Evolutionary conservation across 2,113 vertebrate genomes (phyloP).

Genomic region (Thalassarche chlororhynchos): DNA sequence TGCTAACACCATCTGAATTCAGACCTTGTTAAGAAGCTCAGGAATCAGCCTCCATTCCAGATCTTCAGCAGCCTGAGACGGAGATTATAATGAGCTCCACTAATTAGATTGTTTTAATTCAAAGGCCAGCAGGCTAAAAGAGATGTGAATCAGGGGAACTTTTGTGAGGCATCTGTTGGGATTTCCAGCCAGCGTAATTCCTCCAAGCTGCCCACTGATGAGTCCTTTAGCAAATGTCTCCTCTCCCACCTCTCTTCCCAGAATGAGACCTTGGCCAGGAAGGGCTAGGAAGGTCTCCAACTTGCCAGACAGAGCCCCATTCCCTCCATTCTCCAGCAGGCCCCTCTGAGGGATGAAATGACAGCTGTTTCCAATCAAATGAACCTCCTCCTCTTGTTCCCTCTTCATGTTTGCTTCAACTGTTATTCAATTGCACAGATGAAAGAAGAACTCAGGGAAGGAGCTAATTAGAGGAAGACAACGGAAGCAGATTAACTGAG

Average conservation of each 20-base stretch:
- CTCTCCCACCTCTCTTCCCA: not conserved
- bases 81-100: not conserved
- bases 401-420: not conserved
- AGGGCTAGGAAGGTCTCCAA: not conserved
- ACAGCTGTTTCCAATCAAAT: not conserved
- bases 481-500: not conserved
- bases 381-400: not conserved
- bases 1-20: not conserved
- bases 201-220: not conserved
- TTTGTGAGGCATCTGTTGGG: constrained; percentile 23
- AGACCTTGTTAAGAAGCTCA: not conserved
- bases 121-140: constrained; percentile 42
- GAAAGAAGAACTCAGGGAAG: not conserved
- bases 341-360: not conserved
- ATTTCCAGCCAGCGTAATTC: not conserved
- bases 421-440: not conserved
- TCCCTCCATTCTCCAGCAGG: not conserved
- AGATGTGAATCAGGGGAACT: constrained; percentile 20
- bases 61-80: constrained; percentile 1
- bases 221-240: not conserved
- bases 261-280: not conserved
- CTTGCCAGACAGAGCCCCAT: not conserved
- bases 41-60: not conserved
- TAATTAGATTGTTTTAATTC: constrained; percentile 46
- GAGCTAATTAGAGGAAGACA: constrained; percentile 31